These are phyloP conservation scores for Neomorphus geoffroyi DNA, from an alignment of 2,797 vertebrate species.

Conservation along the genomic window DNA sequence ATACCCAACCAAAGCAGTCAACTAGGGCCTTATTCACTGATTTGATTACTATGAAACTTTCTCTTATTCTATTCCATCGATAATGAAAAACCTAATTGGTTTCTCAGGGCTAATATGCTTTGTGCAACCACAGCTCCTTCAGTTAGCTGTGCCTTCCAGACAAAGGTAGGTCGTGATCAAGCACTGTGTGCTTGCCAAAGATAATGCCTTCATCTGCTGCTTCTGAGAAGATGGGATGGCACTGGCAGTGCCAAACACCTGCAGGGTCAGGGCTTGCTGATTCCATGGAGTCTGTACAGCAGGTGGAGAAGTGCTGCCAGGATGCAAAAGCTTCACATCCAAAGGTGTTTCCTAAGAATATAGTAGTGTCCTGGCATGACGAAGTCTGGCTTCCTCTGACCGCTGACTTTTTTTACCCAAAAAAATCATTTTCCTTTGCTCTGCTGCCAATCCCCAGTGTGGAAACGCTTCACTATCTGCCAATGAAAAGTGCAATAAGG, in stretches of 20 bases:
- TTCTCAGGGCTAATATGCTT: neutral
- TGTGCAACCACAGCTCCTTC: neutral
- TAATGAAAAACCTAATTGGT: neutral
- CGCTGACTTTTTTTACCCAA: neutral
- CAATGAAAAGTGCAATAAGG: neutral
- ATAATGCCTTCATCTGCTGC: neutral
- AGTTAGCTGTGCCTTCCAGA: neutral
- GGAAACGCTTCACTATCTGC: neutral
- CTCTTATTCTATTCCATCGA: neutral
- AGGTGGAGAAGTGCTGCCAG: neutral
- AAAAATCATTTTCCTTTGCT: neutral
- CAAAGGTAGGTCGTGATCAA: neutral
- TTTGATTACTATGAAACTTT: neutral
- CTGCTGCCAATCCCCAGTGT: too few species aligned
- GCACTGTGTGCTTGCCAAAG: neutral
- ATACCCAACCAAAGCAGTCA: neutral
- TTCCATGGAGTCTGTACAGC: neutral
- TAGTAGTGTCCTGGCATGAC: neutral
- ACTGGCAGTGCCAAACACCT: too few species aligned
- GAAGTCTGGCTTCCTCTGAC: neutral
- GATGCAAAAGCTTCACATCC: neutral
- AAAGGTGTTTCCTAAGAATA: neutral
- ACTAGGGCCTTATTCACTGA: neutral
- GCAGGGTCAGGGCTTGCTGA: neutral
- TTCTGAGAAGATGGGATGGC: accelerated